Conservation (phyloP, 2,797 vertebrate species). For the Mormyrops attenuatus region DNA sequence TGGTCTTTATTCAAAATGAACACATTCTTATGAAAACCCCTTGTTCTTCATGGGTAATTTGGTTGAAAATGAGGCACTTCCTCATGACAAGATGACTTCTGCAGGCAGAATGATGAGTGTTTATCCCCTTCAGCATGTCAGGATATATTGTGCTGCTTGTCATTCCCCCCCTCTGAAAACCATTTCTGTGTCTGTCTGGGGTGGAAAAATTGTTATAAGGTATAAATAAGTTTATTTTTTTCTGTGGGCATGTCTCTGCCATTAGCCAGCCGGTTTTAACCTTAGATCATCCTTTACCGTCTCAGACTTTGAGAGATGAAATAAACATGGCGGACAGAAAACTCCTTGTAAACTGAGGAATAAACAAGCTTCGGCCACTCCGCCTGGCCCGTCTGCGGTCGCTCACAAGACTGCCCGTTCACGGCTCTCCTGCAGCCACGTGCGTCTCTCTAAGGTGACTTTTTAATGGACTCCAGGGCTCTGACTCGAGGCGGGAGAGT, state of each 20-base stretch:
- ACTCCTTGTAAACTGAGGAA: not conserved
- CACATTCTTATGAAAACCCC: not conserved
- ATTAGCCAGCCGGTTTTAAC: not conserved
- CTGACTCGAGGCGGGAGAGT: slow-evolving; percentile 28
- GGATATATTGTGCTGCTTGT: not conserved
- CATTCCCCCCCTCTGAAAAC: not conserved
- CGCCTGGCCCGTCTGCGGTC: not conserved
- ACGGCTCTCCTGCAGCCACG: not conserved
- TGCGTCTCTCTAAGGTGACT: slow-evolving; percentile 26
- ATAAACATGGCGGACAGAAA: not conserved
- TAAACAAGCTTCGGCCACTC: not conserved
- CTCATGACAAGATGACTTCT: not conserved
- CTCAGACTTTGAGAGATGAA: not conserved
- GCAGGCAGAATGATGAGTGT: not conserved
- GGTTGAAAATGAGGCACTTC: not conserved
- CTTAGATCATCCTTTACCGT: not conserved
- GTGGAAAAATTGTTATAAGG: not conserved
- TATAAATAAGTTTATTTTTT: not conserved
- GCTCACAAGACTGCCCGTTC: slow-evolving; percentile 14
- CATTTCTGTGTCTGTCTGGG: not conserved
- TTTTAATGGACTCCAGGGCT: slow-evolving; percentile 29
- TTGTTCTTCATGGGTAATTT: not conserved
- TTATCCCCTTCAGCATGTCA: not conserved
- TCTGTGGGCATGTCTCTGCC: not conserved
- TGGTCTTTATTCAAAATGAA: not conserved